Conservation (phyloP, 92 coral and sea anemone species). For the Zoanthus solanderi region DNA sequence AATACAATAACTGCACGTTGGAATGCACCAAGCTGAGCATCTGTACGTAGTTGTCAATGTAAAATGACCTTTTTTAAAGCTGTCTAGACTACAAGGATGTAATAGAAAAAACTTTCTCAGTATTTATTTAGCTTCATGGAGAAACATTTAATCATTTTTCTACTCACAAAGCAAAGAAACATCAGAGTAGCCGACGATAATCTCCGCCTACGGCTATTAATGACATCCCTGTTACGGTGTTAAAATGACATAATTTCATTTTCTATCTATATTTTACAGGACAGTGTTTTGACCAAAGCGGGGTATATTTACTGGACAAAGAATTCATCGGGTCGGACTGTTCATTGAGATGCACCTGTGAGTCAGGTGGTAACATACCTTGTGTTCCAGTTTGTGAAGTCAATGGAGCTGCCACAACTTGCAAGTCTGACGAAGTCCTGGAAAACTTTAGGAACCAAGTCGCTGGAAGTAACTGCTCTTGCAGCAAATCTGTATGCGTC, state of each 20-base stretch:
- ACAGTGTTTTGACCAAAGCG: neutral
- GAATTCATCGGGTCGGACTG: neutral
- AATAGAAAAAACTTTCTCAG: too few species aligned
- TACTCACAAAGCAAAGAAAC: too few species aligned
- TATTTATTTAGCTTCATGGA: too few species aligned
- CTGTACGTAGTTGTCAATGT: too few species aligned
- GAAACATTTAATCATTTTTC: too few species aligned
- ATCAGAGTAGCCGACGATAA: too few species aligned
- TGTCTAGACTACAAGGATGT: too few species aligned
- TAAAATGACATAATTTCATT: neutral
- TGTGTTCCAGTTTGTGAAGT: neutral
- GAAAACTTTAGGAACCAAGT: neutral
- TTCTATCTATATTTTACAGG: neutral
- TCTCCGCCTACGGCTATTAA: too few species aligned
- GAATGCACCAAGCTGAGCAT: too few species aligned
- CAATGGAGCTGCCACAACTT: neutral
- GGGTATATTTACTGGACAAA: neutral
- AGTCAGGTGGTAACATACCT: neutral
- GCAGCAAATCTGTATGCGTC: neutral
- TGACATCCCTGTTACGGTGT: too few species aligned
- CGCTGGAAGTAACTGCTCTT: neutral
- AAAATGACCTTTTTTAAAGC: too few species aligned
- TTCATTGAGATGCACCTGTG: neutral
- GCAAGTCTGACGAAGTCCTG: neutral
- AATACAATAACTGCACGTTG: too few species aligned